Percentiles rank a stretch among this genome's conserved stretches.
These are phyloP conservation scores for Caerostris extrusa DNA, from an alignment of 1,140 invertebrate species.

Conservation along the genomic window DNA sequence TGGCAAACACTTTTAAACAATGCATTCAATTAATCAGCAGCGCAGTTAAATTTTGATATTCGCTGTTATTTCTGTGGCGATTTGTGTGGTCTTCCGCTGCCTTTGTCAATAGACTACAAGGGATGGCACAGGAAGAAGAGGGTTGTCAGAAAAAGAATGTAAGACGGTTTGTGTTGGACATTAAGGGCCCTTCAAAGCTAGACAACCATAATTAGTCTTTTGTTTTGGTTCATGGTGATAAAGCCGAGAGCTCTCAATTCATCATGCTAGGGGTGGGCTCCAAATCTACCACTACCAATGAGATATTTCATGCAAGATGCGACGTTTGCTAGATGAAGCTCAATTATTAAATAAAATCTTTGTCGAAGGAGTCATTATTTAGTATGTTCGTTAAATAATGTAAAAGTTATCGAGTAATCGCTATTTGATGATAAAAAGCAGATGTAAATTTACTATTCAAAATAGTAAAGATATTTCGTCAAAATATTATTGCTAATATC, in stretches of 20 bases:
- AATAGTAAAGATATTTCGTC: no score
- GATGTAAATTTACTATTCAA: no score
- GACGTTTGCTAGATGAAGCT: no score
- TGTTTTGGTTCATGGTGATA: constrained; percentile 55
- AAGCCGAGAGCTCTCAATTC: constrained; percentile 18
- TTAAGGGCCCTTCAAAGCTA: constrained; percentile 10
- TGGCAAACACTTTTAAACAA: constrained; percentile 34
- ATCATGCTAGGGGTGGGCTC: background rate
- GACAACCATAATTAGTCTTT: constrained; percentile 61
- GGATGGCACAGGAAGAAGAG: background rate
- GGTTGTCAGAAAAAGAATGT: constrained; percentile 30
- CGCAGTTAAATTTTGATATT: constrained; percentile 58
- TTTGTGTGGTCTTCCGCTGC: constrained; percentile 17
- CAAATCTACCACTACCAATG: background rate
- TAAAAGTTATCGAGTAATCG: no score
- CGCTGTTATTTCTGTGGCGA: background rate
- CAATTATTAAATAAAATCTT: no score
- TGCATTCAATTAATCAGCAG: constrained; percentile 22
- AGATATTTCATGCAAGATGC: background rate
- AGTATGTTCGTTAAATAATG: no score
- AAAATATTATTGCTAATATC: no score
- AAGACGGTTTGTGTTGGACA: constrained; percentile 40
- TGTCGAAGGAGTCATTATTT: no score
- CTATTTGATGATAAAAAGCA: no score
- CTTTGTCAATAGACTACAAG: background rate